These are phyloP conservation scores for Cranoglanis bouderius DNA, from an alignment of 2,113 vertebrate genomes.

Conservation along the genomic window DNA sequence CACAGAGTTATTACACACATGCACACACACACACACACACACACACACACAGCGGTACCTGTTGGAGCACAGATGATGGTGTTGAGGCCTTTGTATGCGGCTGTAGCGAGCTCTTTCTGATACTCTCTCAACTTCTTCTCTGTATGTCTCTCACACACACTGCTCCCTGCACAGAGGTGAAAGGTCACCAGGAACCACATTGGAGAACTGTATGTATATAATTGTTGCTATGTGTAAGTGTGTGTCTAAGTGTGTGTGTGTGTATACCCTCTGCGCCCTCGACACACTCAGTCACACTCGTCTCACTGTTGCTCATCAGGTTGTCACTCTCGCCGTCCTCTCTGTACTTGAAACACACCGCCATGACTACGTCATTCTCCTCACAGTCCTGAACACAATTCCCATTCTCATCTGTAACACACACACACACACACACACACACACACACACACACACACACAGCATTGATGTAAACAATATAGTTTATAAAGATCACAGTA, in stretches of 20 bases:
- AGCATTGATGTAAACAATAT: neutral
- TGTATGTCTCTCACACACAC: neutral
- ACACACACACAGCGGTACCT: constrained; percentile 40
- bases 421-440: constrained; percentile 14
- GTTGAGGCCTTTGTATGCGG: constrained; percentile 50
- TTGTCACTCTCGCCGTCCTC: constrained; percentile 40
- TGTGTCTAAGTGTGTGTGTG: neutral
- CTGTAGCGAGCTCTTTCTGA: constrained; percentile 55
- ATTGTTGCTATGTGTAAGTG: neutral
- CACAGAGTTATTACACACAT: constrained; percentile 5
- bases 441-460: neutral
- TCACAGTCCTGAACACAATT: constrained; percentile 8
- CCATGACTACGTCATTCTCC: neutral
- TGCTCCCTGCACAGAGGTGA: constrained; percentile 31
- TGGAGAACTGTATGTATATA: neutral
- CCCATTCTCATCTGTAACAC: constrained; percentile 40
- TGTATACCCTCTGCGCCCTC: neutral
- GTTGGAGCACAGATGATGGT: constrained; percentile 66
- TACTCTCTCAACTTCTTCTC: constrained; percentile 55
- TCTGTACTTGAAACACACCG: constrained; percentile 43
- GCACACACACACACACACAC: neutral
- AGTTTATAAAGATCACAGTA: neutral
- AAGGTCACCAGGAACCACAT: neutral
- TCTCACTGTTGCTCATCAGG: constrained; percentile 35
- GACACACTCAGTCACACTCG: neutral